Evolutionary conservation across 2,113 vertebrate genomes (phyloP), one percentile per base, ranked within the genome.

Genomic region (Nibea albiflora): DNA sequence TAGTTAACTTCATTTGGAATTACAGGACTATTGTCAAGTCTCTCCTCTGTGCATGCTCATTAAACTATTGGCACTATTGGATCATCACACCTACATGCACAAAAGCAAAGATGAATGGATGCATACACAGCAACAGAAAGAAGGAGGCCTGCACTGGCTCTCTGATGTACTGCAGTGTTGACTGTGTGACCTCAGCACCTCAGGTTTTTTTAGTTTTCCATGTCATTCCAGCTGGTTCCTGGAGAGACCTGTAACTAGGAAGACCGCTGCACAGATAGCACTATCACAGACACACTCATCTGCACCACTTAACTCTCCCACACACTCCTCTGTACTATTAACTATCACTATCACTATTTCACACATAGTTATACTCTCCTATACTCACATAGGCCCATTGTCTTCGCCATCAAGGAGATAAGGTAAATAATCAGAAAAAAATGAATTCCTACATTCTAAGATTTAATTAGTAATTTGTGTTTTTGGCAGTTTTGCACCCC

Each of bases 61-160:
- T 83, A 87, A 84, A 62, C n/a, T 67, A 65, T 28, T 24, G 39
- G 35, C 44, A 69, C 62, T 20, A 26, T 26, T 26, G 24, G 24
- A 73, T 85, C 81, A 86, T 87, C 49, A 88, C 46, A 79, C 54
- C 52, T 70, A 78, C 74, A 82, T 35, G 35, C 39, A 52, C 64
- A 74, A 54, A 82, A 71, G 39, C n/a, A 6, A 3, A 81, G 56
- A 82, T 86, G 22, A 74, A 87, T 73, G 58, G 47, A 57, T 58
- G 5, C 39, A 26, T 7, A 64, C 28, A 84, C 31, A 78, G 28
- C 16, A 62, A 50, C 11, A 42, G 26, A 17, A 61, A 72, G 49
- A 63, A n/a, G 81, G 39, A 81, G 53, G 26, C 35, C 47, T 46
- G 26, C 17, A 42, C 64, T 80, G 67, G n/a, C 31, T 74, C 52